phyloP scores from a whole-genome alignment of 2,113 vertebrate genomes.

The Gambusia holbrooki region DNA sequence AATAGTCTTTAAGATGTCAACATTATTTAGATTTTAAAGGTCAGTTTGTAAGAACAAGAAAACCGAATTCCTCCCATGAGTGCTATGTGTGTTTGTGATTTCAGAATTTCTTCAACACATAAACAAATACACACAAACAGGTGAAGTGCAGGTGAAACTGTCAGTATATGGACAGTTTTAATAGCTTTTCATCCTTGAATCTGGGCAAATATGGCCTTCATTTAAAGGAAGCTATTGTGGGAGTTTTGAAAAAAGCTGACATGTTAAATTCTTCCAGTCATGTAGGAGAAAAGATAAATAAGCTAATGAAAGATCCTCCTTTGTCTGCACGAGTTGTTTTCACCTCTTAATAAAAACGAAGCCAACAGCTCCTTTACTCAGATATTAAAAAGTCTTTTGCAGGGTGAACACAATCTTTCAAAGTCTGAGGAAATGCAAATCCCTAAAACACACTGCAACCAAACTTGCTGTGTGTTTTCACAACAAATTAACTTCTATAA shows the following conservation, averaged over 20 bases:
- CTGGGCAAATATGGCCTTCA: not conserved
- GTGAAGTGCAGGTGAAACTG: not conserved
- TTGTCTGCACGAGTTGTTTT: not conserved
- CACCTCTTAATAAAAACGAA: not conserved
- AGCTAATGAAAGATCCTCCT: not conserved
- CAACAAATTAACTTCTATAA: slow-evolving; percentile 19
- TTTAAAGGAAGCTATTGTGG: not conserved
- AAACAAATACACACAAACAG: not conserved
- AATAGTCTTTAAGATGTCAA: slow-evolving; percentile 20
- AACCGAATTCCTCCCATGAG: not conserved
- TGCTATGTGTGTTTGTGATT: not conserved
- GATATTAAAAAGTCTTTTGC: not conserved
- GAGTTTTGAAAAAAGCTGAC: not conserved
- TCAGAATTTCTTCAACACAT: not conserved
- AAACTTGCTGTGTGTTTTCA: slow-evolving; percentile 17
- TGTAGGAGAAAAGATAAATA: not conserved
- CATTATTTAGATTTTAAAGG: slow-evolving; percentile 38
- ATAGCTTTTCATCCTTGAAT: not conserved
- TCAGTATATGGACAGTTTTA: not conserved
- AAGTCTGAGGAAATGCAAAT: slow-evolving; percentile 5
- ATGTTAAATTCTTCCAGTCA: not conserved
- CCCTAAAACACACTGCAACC: not conserved
- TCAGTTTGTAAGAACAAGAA: slow-evolving; percentile 7
- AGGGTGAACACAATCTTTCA: not conserved
- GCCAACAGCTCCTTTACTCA: not conserved